Evolutionary conservation across 35 echinoderm and acorn worm genomes (phyloP), one percentile per base, ranked within the genome.

Genomic region (Stichopus chloronotus): DNA sequence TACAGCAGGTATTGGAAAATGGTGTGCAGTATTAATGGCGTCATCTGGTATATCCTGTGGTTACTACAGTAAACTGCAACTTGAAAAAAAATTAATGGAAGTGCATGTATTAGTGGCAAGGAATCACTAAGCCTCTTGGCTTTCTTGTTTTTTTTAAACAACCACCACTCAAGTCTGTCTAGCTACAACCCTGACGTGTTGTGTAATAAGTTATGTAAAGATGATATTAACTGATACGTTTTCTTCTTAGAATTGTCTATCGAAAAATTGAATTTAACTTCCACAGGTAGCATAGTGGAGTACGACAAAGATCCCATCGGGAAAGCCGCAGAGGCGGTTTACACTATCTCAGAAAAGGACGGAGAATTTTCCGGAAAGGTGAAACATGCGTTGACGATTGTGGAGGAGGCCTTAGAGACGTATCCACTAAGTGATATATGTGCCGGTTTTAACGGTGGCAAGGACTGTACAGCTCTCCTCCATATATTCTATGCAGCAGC

Each of bases 381-480:
- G 10, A 57, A 59, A 9, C 60, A 63, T 25, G 58, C 96, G 20
- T 58, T 95, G 13, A 84, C 17, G 56, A 72, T 93, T 22, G 60
- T 98, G 43, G 94, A 98, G 69, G 93, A 96, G 57, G 93, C 93
- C 13, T 68, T 98, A 19, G 91, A 98, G 4, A 92, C 61, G 69
- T 98, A 98, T 76, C 78, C 59, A 68, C 88, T 98, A 22, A 87
- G 87, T 11, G 95, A 96, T 25, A 96, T 98, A 5, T 98, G 97
- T 98, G 95, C 87, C 7, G 97, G 94, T 30, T 98, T 98, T 92
- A 98, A 96, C 52, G 94, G 97, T 8, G 97, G 97, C 1, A 96
- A 98, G 78, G 97, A 98, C 85, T 98, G 97, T 60, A 98, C 97
- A 5, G 95, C 93, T 12, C 74, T 98, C 8, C 58, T 96, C 9